Evolutionary conservation across 2,888 invertebrate species (phyloP).

Genomic region (Epiperipatus broadwayi): DNA sequence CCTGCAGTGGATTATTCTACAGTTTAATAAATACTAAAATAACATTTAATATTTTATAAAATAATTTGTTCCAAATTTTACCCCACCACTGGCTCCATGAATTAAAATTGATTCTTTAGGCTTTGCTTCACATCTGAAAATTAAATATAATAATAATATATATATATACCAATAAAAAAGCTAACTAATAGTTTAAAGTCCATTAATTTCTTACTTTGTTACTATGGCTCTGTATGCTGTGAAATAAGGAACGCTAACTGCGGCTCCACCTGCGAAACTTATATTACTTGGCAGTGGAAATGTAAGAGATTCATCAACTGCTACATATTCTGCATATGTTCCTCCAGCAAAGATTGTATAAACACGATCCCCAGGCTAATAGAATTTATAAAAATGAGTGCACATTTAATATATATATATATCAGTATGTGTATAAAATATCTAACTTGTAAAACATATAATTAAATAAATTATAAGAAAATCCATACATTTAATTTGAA

Average conservation of each 20-base stretch:
- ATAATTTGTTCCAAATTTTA: too few relatives aligned
- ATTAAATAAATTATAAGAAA: too few relatives aligned
- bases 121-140: slow-evolving; percentile 26
- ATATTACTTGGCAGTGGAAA: slow-evolving; percentile 29
- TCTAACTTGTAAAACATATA: too few relatives aligned
- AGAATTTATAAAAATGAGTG: too few relatives aligned
- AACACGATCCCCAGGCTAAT: slow-evolving; percentile 20
- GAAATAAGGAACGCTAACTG: slow-evolving; percentile 36
- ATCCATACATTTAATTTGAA: too few relatives aligned
- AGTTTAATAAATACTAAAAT: too few relatives aligned
- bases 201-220: slow-evolving; percentile 25
- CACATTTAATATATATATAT: background rate
- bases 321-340: slow-evolving; percentile 32
- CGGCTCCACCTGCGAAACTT: slow-evolving; percentile 35
- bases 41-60: too few relatives aligned
- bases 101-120: slow-evolving; percentile 33
- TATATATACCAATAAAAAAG: slow-evolving; percentile 14
- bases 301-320: slow-evolving; percentile 24
- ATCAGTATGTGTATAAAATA: too few relatives aligned
- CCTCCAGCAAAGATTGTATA: slow-evolving; percentile 25
- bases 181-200: too few relatives aligned
- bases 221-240: slow-evolving; percentile 37
- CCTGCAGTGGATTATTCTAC: too few relatives aligned
- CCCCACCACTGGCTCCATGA: slow-evolving; percentile 38
- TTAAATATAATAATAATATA: slow-evolving; percentile 3